Percentiles rank a stretch among this genome's conserved stretches.
Evolutionary conservation across 2,797 vertebrate genomes (phyloP).

Genomic region (Amniataba percoides): DNA sequence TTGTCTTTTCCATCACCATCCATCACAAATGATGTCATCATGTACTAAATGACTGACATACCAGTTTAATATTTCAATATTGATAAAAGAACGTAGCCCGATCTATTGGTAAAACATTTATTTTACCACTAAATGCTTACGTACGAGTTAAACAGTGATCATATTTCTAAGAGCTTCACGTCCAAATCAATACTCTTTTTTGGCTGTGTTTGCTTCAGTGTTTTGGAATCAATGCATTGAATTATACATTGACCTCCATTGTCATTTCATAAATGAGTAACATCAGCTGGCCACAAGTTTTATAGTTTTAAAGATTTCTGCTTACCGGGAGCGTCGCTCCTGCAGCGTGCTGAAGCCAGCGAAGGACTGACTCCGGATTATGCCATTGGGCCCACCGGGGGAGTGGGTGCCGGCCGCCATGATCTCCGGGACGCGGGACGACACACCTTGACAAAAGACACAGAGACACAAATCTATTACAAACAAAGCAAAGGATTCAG

Average conservation of each 20-base stretch:
- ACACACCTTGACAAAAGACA: conserved; percentile 88
- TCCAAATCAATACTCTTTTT: neutral
- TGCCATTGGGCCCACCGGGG: conserved; percentile 96
- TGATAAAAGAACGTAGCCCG: neutral
- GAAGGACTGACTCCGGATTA: conserved; percentile 99
- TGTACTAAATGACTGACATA: neutral
- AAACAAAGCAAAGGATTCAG: neutral
- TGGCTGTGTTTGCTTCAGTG: neutral
- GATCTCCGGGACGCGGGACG: conserved; percentile 92
- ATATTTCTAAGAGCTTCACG: neutral
- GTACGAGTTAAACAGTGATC: neutral
- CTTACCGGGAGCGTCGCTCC: conserved; percentile 93
- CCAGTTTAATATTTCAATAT: neutral
- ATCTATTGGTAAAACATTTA: neutral
- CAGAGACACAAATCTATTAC: neutral
- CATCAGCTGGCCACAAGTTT: neutral
- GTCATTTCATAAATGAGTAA: conserved; percentile 24
- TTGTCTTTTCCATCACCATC: neutral
- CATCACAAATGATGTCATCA: neutral
- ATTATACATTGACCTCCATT: neutral
- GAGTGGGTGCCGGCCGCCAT: conserved; percentile 96
- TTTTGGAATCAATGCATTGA: neutral
- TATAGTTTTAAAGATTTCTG: conserved; percentile 54
- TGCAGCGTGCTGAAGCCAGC: conserved; percentile 98
- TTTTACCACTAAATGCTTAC: neutral